phyloP scores from a whole-genome alignment of 2,888 invertebrate genomes.

The Acleris laterana region DNA sequence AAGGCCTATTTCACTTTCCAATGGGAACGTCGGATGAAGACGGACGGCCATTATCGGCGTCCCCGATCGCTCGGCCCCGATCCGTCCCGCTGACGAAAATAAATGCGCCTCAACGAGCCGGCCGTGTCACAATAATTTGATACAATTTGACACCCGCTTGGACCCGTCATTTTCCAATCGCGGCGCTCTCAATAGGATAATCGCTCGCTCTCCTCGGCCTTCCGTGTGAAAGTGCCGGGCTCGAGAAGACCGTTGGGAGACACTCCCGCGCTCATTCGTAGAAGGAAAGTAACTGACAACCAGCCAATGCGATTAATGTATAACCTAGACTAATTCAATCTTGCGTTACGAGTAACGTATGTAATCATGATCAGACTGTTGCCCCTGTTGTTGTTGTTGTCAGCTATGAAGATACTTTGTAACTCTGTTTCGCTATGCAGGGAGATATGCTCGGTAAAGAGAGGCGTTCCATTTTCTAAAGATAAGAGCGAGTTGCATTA shows the following conservation, averaged over 20 bases:
- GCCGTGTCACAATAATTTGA: constrained; percentile 35
- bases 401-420: too few species aligned
- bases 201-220: constrained; percentile 43
- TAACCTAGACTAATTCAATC: too few species aligned
- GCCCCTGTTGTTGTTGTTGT: too few species aligned
- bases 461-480: too few species aligned
- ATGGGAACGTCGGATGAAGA: constrained; percentile 24
- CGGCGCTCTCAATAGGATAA: constrained; percentile 53
- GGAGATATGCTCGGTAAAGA: too few species aligned
- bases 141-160: constrained; percentile 41
- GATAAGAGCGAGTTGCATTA: too few species aligned
- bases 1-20: constrained; percentile 31
- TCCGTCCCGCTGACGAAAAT: constrained; percentile 44
- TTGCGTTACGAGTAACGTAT: too few species aligned
- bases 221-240: constrained; percentile 61
- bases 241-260: background rate
- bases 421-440: too few species aligned
- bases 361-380: too few species aligned
- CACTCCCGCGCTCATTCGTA: background rate
- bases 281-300: background rate
- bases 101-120: constrained; percentile 39
- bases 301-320: too few species aligned
- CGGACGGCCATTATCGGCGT: constrained; percentile 32
- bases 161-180: constrained; percentile 51
- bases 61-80: constrained; percentile 36